Evolutionary conservation across 1,140 invertebrate genomes (phyloP).

Genomic region (Formica exsecta): DNA sequence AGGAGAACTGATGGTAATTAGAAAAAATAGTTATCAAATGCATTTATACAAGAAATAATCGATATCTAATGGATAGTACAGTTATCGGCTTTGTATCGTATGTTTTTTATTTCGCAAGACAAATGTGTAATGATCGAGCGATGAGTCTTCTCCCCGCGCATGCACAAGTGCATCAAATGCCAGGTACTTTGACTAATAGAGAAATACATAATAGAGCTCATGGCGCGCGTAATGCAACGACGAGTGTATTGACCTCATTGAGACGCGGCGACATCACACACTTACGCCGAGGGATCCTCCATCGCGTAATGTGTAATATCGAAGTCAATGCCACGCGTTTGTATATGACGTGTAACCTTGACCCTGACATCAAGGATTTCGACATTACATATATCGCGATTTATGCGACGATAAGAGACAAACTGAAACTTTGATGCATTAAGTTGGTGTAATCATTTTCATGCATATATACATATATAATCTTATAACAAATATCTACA

Average conservation of each 20-base stretch:
- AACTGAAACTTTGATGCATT: not conserved
- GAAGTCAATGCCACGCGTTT: conserved; percentile 56
- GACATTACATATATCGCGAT: too few species aligned
- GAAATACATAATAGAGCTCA: conserved; percentile 34
- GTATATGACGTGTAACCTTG: conserved; percentile 30
- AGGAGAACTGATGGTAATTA: not conserved
- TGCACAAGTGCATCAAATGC: conserved; percentile 23
- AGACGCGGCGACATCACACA: conserved; percentile 12
- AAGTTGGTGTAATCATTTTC: too few species aligned
- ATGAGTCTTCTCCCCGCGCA: not conserved
- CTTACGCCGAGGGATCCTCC: conserved; percentile 32
- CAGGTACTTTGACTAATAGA: conserved; percentile 34
- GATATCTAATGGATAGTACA: not conserved
- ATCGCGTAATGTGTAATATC: conserved; percentile 22
- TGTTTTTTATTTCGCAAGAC: not conserved
- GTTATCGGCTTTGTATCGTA: not conserved
- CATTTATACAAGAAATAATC: not conserved
- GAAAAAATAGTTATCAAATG: not conserved
- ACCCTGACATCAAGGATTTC: not conserved
- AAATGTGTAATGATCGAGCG: not conserved
- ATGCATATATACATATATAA: too few species aligned
- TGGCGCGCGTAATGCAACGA: conserved; percentile 53
- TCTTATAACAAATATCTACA: too few species aligned
- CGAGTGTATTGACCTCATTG: conserved; percentile 72
- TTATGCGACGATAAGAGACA: not conserved